These are phyloP conservation scores for Coreius guichenoti DNA, from an alignment of 2,797 vertebrate genomes.

Conservation along the genomic window DNA sequence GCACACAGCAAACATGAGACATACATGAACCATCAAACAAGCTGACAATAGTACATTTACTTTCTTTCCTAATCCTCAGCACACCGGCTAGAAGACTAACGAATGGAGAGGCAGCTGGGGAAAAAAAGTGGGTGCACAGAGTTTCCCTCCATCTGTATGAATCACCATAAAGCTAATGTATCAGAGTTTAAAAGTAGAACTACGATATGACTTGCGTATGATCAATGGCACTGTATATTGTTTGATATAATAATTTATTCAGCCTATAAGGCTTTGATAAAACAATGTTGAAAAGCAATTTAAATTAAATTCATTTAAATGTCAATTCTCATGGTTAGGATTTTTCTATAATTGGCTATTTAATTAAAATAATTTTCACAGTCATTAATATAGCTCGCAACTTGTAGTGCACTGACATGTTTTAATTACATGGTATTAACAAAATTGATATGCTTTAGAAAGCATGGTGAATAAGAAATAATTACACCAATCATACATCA, in stretches of 20 bases:
- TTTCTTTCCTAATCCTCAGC: conserved; percentile 31
- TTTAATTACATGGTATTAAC: conserved; percentile 99
- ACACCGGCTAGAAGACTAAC: conserved; percentile 32
- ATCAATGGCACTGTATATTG: conserved; percentile 96
- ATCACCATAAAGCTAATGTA: conserved; percentile 77
- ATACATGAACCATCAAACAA: conserved; percentile 45
- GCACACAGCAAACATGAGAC: conserved; percentile 21
- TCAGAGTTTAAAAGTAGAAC: conserved; percentile 81
- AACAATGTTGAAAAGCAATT: conserved; percentile 99
- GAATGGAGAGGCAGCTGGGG: conserved; percentile 30
- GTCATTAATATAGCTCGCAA: conserved; percentile 99
- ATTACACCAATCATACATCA: conserved; percentile 99
- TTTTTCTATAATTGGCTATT: conserved; percentile 99
- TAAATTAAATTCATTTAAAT: conserved; percentile 99
- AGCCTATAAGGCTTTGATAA: conserved; percentile 99
- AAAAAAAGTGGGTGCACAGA: conserved; percentile 32
- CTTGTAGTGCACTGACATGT: conserved; percentile 99
- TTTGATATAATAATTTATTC: conserved; percentile 99
- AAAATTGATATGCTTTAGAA: conserved; percentile 99
- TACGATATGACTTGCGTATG: conserved; percentile 88
- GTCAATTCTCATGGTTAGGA: conserved; percentile 99
- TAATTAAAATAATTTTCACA: conserved; percentile 99
- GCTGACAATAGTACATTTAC: conserved; percentile 12
- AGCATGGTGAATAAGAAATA: conserved; percentile 99
- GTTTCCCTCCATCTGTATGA: conserved; percentile 69